A percentile compares a stretch with the other conserved stretches of the same genome.
Conservation (phyloP, 2,797 vertebrate genomes). For the Typhlichthys eigenmanni region DNA sequence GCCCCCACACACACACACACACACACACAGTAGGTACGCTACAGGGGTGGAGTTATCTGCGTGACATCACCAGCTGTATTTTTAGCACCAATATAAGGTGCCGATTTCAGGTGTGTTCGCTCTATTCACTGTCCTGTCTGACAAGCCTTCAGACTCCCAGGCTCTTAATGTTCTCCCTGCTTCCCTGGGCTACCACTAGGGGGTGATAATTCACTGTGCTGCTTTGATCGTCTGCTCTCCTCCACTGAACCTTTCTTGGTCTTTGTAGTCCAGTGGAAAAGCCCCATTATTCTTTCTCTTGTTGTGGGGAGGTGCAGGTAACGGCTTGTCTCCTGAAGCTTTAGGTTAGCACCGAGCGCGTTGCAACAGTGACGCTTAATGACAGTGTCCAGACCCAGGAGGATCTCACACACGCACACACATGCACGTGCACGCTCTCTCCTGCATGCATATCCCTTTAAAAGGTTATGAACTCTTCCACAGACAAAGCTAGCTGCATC, state of each 20-base stretch:
- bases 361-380: background rate
- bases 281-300: background rate
- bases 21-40: slow-evolving; percentile 10
- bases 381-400: no score
- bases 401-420: background rate
- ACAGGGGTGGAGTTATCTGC: slow-evolving; percentile 11
- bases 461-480: no score
- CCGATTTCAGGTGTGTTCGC: slow-evolving; percentile 35
- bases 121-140: slow-evolving; percentile 17
- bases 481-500: no score
- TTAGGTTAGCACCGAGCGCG: no score
- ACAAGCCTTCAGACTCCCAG: slow-evolving; percentile 11
- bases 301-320: background rate
- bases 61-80: slow-evolving; percentile 57
- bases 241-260: slow-evolving; percentile 9
- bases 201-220: slow-evolving; percentile 51
- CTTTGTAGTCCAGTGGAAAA: background rate
- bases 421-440: no score
- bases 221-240: slow-evolving; percentile 2
- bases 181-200: slow-evolving; percentile 55
- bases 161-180: background rate
- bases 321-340: background rate
- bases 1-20: slow-evolving; percentile 32
- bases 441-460: no score
- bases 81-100: slow-evolving; percentile 69